Evolutionary conservation across 2,113 vertebrate species (phyloP).

Genomic region (Gambusia holbrooki): DNA sequence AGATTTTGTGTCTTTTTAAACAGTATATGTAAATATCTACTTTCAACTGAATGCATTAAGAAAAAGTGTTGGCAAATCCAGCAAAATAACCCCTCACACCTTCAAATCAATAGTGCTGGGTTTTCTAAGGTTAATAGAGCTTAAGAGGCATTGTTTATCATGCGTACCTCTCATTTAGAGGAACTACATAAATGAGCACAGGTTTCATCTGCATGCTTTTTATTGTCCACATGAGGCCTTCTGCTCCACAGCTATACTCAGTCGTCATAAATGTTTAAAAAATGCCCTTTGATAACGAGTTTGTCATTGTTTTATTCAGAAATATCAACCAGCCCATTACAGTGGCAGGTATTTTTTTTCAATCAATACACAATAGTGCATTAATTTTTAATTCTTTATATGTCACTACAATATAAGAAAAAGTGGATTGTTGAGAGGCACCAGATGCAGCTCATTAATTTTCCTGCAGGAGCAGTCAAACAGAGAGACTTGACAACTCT

Average conservation of each 20-base stretch:
- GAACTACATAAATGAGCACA: constrained; percentile 62
- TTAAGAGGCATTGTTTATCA: constrained; percentile 67
- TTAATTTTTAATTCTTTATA: constrained; percentile 83
- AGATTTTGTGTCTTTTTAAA: neutral
- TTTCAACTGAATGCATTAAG: constrained; percentile 17
- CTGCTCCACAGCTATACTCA: constrained; percentile 69
- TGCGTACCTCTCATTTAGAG: constrained; percentile 62
- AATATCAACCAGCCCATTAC: constrained; percentile 83
- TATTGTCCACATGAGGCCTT: constrained; percentile 68
- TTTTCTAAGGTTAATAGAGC: constrained; percentile 64
- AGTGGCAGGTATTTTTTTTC: constrained; percentile 79
- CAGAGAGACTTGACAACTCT: constrained; percentile 46
- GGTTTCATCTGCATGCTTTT: constrained; percentile 69
- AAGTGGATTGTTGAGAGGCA: constrained; percentile 64
- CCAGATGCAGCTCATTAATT: constrained; percentile 71
- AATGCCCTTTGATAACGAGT: constrained; percentile 85
- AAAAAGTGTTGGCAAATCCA: constrained; percentile 46
- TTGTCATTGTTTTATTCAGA: constrained; percentile 85
- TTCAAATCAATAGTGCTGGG: constrained; percentile 40
- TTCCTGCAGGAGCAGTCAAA: constrained; percentile 50
- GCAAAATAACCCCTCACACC: constrained; percentile 62
- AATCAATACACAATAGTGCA: constrained; percentile 80
- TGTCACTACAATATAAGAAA: constrained; percentile 75
- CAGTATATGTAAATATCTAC: neutral
- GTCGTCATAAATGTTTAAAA: constrained; percentile 85